Conservation (phyloP, 2,113 vertebrate genomes). For the Callaeas wilsoni region DNA sequence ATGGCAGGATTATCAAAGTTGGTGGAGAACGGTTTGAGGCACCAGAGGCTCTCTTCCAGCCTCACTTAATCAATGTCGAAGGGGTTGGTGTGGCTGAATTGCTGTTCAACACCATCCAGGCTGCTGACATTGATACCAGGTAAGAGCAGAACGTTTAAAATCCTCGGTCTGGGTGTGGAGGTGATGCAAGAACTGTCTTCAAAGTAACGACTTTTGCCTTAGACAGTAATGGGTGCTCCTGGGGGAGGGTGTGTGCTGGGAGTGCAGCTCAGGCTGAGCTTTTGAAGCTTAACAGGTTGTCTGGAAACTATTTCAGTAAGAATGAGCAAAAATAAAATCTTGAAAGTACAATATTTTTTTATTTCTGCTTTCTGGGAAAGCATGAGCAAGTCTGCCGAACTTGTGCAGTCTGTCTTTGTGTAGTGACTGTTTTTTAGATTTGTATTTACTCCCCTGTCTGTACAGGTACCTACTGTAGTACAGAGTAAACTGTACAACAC, state of each 20-base stretch:
- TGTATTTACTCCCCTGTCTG: neutral
- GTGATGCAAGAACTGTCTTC: neutral
- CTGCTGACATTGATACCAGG: conserved; percentile 98
- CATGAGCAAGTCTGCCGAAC: neutral
- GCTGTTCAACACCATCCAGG: conserved; percentile 98
- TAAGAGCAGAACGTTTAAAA: conserved; percentile 27
- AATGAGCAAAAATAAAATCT: neutral
- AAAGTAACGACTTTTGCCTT: neutral
- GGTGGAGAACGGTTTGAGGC: conserved; percentile 98
- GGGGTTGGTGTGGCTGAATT: conserved; percentile 96
- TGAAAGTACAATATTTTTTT: neutral
- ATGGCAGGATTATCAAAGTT: conserved; percentile 97
- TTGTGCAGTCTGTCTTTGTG: neutral
- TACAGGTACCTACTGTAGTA: neutral
- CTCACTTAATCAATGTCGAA: conserved; percentile 98
- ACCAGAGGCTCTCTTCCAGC: conserved; percentile 96
- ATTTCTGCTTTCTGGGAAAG: neutral
- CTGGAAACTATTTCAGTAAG: neutral
- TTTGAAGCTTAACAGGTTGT: neutral
- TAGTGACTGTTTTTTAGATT: rapidly evolving
- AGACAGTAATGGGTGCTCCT: rapidly evolving
- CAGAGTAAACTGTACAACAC: too few species aligned
- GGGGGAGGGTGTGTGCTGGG: neutral
- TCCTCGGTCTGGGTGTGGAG: neutral
- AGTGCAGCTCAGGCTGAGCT: neutral